These are phyloP conservation scores for Mythimna pallens DNA, from an alignment of 2,888 invertebrate species.

Conservation along the genomic window DNA sequence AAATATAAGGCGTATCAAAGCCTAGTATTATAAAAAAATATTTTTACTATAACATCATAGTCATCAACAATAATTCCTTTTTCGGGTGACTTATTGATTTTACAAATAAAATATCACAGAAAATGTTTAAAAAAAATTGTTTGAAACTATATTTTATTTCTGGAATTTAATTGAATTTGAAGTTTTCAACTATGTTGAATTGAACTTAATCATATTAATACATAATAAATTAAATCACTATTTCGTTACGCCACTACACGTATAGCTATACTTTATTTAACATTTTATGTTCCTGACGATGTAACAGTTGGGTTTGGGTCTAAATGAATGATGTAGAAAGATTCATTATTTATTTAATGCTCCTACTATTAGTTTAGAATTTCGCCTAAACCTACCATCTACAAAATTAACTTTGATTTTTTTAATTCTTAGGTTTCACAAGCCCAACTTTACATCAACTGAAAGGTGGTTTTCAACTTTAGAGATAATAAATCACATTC, in stretches of 20 bases:
- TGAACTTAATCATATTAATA: slow-evolving; percentile 12
- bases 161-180: slow-evolving; percentile 2
- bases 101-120: slow-evolving; percentile 51
- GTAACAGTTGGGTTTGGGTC: background rate
- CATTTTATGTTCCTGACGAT: slow-evolving; percentile 6
- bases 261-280: background rate
- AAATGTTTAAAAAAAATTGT: background rate
- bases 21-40: background rate
- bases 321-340: background rate
- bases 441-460: background rate
- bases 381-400: too few species aligned
- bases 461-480: background rate
- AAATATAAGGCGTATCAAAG: slow-evolving; percentile 20
- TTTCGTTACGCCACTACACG: background rate
- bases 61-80: slow-evolving; percentile 3
- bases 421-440: background rate
- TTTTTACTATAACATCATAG: slow-evolving; percentile 1
- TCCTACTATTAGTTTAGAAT: too few species aligned
- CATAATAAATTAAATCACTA: slow-evolving; percentile 12
- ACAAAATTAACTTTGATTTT: background rate
- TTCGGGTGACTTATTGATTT: slow-evolving; percentile 25
- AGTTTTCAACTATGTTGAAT: slow-evolving; percentile 9
- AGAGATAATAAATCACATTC: background rate
- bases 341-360: background rate
- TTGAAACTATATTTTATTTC: background rate